These are phyloP conservation scores for Rhyzopertha dominica DNA, from an alignment of 1,140 invertebrate genomes.

Conservation along the genomic window DNA sequence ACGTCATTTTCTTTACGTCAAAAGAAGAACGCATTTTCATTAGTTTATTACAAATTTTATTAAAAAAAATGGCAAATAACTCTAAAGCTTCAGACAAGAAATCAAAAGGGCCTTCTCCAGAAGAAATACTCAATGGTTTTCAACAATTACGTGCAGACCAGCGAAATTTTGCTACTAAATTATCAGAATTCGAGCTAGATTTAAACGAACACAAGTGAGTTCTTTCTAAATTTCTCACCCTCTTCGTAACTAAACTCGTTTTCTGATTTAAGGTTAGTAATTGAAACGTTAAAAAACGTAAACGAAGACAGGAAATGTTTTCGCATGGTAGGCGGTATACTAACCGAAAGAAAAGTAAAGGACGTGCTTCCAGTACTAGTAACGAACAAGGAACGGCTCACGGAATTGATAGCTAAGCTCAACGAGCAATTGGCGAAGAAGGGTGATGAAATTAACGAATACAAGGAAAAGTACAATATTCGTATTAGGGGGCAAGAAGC, in stretches of 20 bases:
- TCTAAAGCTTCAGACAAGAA: slow-evolving; percentile 46
- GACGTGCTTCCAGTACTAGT: slow-evolving; percentile 82
- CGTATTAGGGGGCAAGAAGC: slow-evolving; percentile 63
- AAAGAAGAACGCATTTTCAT: no score
- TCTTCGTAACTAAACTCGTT: slow-evolving; percentile 1
- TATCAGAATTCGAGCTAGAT: slow-evolving; percentile 88
- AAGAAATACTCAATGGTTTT: slow-evolving; percentile 83
- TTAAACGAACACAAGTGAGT: slow-evolving; percentile 92
- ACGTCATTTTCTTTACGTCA: no score
- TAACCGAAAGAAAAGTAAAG: slow-evolving; percentile 88
- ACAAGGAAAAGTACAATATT: slow-evolving; percentile 88
- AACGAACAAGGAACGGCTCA: slow-evolving; percentile 78
- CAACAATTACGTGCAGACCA: slow-evolving; percentile 84
- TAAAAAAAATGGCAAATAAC: slow-evolving; percentile 47
- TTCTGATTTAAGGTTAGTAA: slow-evolving; percentile 75
- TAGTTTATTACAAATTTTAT: no score
- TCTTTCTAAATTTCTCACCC: slow-evolving; percentile 5
- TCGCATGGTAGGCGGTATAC: slow-evolving; percentile 86
- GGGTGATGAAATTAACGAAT: slow-evolving; percentile 88
- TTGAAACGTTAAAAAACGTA: slow-evolving; percentile 86
- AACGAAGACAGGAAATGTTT: slow-evolving; percentile 86
- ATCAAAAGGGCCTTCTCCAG: slow-evolving; percentile 51
- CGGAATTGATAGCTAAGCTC: slow-evolving; percentile 69
- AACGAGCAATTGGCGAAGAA: slow-evolving; percentile 80
- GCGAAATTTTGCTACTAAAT: slow-evolving; percentile 74